Evolutionary conservation across 2,113 vertebrate species (phyloP), one percentile per base, ranked within the genome.

Genomic region (Saguinus imperator): DNA sequence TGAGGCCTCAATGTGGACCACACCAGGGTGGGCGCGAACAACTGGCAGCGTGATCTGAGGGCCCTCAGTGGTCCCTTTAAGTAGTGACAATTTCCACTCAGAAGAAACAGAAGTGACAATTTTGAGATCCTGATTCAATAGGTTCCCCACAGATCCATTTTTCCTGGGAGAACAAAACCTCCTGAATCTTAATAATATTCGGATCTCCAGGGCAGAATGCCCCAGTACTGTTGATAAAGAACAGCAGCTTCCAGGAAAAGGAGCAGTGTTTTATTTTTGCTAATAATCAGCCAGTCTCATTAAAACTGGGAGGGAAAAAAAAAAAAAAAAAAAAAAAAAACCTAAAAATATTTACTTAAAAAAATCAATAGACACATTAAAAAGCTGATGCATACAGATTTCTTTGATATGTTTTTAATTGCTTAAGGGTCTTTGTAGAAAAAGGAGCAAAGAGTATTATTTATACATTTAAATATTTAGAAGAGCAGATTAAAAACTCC

Each of bases 1-100:
- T 0, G 8, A 52, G 35, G 52, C 27, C 17, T 50, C 0, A 14
- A 8, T 45, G 20, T 17, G 29, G 52, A 58, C 8, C 35, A 11
- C 20, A 3, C 4, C 1, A 18, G 3, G 2, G 37, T 1, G 48
- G 43, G 1, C 21, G 1, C 8, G 11, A 21, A 40, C 37, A 11
- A 48, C 0, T 9, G 32, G 14, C 23, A 32, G 2, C 0, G 0
- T 7, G 43, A 16, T 21, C 21, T 35, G 20, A 86, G 21, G 50
- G 16, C 16, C 45, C 66, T 32, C 14, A 0, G 27, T 3, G 3
- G 23, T 17, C 72, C 55, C 52, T 55, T 27, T 14, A 37, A 64
- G 52, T 2, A 4, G 45, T 20, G 23, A 80, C 68, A 3, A 0
- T 21, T 5, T 29, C 58, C 25, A 6, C 37, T n/a, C 50, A 5